Evolutionary conservation across 2,797 vertebrate species (phyloP).

Genomic region (Rousettus madagascariensis): DNA sequence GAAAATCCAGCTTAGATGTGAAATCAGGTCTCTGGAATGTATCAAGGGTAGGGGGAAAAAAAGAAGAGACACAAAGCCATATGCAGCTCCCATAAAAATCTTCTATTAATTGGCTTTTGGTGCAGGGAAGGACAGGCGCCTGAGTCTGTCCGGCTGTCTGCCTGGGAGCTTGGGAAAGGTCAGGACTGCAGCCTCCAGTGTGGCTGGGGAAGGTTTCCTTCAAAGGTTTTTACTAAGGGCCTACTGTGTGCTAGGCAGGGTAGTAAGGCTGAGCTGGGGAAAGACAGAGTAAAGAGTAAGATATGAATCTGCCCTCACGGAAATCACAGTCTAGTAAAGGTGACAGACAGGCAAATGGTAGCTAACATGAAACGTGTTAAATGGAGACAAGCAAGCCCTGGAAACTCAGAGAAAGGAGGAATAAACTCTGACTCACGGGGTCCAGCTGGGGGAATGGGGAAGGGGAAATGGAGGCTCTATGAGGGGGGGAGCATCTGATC

Average conservation of each 20-base stretch:
- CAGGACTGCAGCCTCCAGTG: background rate
- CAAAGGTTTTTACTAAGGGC: background rate
- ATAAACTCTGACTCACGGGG: background rate
- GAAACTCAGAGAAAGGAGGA: background rate
- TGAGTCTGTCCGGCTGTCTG: background rate
- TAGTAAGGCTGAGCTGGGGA: background rate
- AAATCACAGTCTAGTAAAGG: background rate
- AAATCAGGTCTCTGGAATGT: constrained; percentile 58
- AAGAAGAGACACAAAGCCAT: background rate
- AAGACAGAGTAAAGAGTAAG: background rate
- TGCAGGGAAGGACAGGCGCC: background rate
- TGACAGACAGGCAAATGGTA: background rate
- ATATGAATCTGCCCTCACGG: background rate
- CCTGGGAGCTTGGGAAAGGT: background rate
- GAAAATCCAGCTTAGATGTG: constrained; percentile 63
- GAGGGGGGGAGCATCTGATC: background rate
- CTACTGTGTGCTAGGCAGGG: background rate
- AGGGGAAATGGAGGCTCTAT: background rate
- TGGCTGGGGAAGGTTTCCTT: background rate
- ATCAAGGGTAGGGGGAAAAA: background rate
- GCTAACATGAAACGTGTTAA: background rate
- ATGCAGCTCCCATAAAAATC: background rate
- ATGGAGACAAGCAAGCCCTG: background rate
- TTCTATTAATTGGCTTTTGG: background rate
- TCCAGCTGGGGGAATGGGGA: background rate